Evolutionary conservation across 2,113 vertebrate genomes (phyloP).

Genomic region (Physeter macrocephalus): DNA sequence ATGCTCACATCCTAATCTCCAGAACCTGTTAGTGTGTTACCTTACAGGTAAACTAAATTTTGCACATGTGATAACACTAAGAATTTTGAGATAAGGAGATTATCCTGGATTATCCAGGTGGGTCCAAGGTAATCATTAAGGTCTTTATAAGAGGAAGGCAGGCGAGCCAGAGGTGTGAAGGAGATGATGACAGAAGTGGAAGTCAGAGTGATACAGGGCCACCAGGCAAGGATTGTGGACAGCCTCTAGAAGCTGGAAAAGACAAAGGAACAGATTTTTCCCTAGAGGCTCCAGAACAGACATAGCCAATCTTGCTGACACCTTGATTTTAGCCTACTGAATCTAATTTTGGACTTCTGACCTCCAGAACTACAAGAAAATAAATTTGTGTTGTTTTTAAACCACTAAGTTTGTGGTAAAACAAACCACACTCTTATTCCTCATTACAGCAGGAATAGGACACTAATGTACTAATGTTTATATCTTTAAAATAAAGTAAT

Average conservation of each 20-base stretch:
- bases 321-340: neutral
- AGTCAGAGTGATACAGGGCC: neutral
- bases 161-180: neutral
- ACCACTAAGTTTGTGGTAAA: neutral
- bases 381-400: neutral
- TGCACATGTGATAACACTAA: neutral
- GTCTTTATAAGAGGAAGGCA: neutral
- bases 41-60: neutral
- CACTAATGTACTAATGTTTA: neutral
- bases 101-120: neutral
- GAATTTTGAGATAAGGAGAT: neutral
- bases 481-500: slow-evolving; percentile 4
- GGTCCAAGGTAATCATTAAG: neutral
- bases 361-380: neutral
- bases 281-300: neutral
- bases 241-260: neutral
- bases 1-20: neutral
- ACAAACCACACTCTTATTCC: neutral
- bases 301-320: neutral
- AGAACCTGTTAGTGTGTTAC: neutral
- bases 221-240: neutral
- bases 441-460: neutral
- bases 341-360: neutral
- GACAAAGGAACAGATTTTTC: neutral
- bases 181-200: neutral